A percentile compares a stretch with the other conserved stretches of the same genome.
Evolutionary conservation across 2,888 invertebrate genomes (phyloP).

Genomic region (Apamea anceps): DNA sequence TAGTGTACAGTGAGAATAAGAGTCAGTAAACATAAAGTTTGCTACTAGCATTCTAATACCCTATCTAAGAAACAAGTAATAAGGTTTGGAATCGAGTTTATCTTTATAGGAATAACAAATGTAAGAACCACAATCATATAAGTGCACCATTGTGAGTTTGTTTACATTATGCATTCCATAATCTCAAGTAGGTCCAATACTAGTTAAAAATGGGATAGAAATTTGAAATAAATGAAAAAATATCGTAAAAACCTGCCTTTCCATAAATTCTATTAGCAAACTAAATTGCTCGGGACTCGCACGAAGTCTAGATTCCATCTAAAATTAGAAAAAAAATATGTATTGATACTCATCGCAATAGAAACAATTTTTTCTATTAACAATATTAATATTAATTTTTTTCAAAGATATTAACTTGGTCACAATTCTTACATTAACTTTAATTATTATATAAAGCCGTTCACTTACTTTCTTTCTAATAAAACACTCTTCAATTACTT

Average conservation of each 20-base stretch:
- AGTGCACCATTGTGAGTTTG: background rate
- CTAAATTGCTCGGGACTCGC: constrained; percentile 5
- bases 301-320: background rate
- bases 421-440: background rate
- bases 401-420: background rate
- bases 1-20: too few relatives aligned
- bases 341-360: background rate
- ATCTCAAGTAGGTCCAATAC: background rate
- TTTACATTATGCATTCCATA: constrained; percentile 6
- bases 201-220: background rate
- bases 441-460: background rate
- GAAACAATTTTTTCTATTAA: background rate
- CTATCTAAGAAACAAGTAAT: background rate
- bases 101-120: background rate
- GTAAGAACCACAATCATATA: background rate
- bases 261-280: constrained; percentile 6
- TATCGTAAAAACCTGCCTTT: background rate
- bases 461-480: background rate
- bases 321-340: too few relatives aligned
- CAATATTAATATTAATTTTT: background rate
- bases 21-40: too few relatives aligned
- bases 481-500: background rate
- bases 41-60: background rate
- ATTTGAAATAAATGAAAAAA: background rate
- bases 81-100: background rate